Conservation (phyloP, 2,888 invertebrate species). For the Hipparchia sbordonii region DNA sequence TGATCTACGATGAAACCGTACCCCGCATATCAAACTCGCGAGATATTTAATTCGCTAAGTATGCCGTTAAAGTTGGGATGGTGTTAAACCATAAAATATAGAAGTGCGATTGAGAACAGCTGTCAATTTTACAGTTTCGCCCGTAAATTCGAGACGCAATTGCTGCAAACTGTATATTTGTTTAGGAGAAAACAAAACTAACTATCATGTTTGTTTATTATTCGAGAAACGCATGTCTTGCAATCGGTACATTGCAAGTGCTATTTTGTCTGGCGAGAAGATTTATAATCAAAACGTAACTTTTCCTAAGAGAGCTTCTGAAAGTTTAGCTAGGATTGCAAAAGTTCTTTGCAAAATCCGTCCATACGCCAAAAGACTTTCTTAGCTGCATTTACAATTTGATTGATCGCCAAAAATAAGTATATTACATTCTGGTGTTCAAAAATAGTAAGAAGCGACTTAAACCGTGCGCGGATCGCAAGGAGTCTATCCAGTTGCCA, state of each 20-base stretch:
- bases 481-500: no score
- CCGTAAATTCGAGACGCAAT: neutral
- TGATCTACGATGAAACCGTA: no score
- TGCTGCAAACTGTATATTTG: neutral
- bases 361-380: no score
- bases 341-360: no score
- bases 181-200: constrained; percentile 1
- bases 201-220: constrained; percentile 3
- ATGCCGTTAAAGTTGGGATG: no score
- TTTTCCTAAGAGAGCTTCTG: neutral
- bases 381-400: no score
- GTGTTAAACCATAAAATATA: neutral
- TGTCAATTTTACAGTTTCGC: neutral
- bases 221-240: neutral
- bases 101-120: neutral
- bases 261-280: neutral
- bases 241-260: neutral
- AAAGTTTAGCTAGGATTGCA: neutral
- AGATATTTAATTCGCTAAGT: no score
- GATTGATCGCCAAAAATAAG: no score
- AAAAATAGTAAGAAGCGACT: no score
- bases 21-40: no score
- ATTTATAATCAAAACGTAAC: neutral
- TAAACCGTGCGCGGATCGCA: no score
- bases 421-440: no score